Base-by-base conservation (phyloP, 2,113 vertebrate species). In the Oreochromis spilurus region DNA sequence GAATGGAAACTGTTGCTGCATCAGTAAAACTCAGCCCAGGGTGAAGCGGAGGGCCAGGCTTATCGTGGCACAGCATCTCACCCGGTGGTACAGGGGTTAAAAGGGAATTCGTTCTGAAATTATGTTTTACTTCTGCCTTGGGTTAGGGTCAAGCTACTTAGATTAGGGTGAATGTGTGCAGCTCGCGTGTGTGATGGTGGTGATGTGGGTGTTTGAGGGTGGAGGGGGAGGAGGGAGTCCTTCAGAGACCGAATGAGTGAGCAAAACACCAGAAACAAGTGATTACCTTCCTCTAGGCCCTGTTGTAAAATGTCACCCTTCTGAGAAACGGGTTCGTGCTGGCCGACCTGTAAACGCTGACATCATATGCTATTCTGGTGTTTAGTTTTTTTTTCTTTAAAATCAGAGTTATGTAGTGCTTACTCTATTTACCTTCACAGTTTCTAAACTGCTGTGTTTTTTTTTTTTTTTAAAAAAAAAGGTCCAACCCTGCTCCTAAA, bases 271-370 rank as follows among this genome's bases (percentile, higher is more conserved):
- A 89, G 79, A 78, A 91, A 84, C 29, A 40, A 92, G 87, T 83
- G 88, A 88, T 87, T 88, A 84, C 84, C 43, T 77, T 11, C 65
- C 91, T 84, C 85, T 78, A 81, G 86, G 91, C 83, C 0, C 53
- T 34, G 87, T 14, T 91, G 85, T 89, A 84, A 92, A 92, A 92
- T 90, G 91, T 89, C 91, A 92, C 31, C 75, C 26, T 43, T 72
- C 16, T 81, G 85, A 94, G 77, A 88, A 90, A 85, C 55, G 16
- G 81, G 26, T 83, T 65, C 11, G 7, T 50, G 50, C 16, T 43
- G 79, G 62, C 6, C 84, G 85, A 83, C 87, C 87, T 82, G 65
- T 36, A 80, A 90, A 65, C 87, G 45, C 53, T 19, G 90, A 92
- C 87, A 88, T 89, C 91, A 91, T 55, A 6, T 8, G 53, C 75